These are phyloP conservation scores for Parnassius orleans DNA, from an alignment of 2,888 invertebrate species.

Conservation along the genomic window DNA sequence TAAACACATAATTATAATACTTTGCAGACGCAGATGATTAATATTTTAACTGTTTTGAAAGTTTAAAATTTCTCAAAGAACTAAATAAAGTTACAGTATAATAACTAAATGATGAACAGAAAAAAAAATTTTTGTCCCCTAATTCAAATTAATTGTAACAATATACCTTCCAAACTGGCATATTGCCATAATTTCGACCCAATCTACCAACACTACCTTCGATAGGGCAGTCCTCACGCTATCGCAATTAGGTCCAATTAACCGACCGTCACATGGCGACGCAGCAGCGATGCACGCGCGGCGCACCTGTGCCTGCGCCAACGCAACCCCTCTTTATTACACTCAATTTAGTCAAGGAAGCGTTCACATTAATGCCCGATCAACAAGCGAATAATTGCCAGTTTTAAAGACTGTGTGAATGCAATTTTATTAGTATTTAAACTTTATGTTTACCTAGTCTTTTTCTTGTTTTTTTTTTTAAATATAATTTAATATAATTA, in stretches of 20 bases:
- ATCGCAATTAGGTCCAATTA: constrained; percentile 61
- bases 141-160: no score
- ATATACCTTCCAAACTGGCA: no score
- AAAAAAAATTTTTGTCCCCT: no score
- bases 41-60: no score
- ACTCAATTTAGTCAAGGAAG: constrained; percentile 69
- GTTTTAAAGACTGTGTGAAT: constrained; percentile 46
- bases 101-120: no score
- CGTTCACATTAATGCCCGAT: constrained; percentile 66
- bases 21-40: no score
- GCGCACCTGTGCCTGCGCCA: constrained; percentile 59
- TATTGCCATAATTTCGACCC: background rate
- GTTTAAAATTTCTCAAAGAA: no score
- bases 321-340: constrained; percentile 66
- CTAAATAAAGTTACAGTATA: no score
- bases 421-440: constrained; percentile 23
- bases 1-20: no score
- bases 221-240: constrained; percentile 36
- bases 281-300: constrained; percentile 52
- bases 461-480: no score
- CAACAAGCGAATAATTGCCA: constrained; percentile 59
- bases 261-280: constrained; percentile 41
- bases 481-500: no score
- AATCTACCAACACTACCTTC: background rate
- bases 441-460: background rate